Evolutionary conservation across 2,888 invertebrate species (phyloP).

Genomic region (Alviniconcha strummeri): DNA sequence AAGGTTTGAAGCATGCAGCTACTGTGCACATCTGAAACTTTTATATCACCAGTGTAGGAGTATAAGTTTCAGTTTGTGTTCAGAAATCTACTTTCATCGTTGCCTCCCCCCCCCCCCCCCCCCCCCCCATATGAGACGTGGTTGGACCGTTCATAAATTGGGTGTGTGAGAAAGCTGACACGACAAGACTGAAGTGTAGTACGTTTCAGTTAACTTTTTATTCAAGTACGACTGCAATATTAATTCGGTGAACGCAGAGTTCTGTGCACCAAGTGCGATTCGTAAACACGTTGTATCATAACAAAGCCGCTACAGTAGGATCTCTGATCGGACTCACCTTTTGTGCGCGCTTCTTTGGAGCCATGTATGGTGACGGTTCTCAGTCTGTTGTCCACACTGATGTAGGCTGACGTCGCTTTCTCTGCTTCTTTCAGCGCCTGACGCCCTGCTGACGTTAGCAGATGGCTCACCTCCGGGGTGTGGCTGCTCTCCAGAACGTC

Average conservation of each 20-base stretch:
- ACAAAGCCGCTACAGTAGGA: not conserved
- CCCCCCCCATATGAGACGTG: not conserved
- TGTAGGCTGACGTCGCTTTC: slow-evolving; percentile 13
- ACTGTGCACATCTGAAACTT: too few relatives aligned
- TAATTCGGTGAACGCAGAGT: not conserved
- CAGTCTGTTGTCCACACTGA: slow-evolving; percentile 24
- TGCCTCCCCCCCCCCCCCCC: too few relatives aligned
- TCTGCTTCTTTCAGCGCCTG: slow-evolving; percentile 34
- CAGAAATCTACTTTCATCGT: too few relatives aligned
- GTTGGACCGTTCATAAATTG: not conserved
- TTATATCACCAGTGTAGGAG: too few relatives aligned
- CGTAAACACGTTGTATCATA: not conserved
- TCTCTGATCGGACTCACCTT: not conserved
- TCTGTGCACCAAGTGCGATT: not conserved
- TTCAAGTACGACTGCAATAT: not conserved
- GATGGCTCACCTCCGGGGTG: not conserved
- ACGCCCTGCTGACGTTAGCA: slow-evolving; percentile 33
- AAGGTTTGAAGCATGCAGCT: too few relatives aligned
- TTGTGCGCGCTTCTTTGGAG: not conserved
- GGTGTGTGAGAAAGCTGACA: not conserved
- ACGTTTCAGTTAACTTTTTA: not conserved
- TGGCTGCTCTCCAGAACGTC: slow-evolving; percentile 32
- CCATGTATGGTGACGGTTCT: slow-evolving; percentile 36
- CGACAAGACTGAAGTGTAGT: not conserved
- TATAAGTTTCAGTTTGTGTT: too few relatives aligned